phyloP scores from a whole-genome alignment of 2,888 invertebrate genomes.

The Heliconius erato region DNA sequence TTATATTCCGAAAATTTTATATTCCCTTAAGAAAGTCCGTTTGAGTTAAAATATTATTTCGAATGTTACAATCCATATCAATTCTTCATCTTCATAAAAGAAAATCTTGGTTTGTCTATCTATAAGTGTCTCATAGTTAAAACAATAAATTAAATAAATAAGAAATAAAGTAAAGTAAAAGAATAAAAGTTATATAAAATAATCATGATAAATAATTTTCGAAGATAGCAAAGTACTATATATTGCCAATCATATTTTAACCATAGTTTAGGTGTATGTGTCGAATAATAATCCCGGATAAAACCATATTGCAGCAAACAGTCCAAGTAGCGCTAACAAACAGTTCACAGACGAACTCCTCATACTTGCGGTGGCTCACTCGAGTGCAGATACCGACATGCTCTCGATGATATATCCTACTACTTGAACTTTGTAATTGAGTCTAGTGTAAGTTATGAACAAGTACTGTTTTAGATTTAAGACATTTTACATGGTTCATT shows the following conservation, averaged over 20 bases:
- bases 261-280: neutral
- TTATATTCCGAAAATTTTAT: too few species aligned
- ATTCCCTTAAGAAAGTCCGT: too few species aligned
- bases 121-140: too few species aligned
- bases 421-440: neutral
- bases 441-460: neutral
- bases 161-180: too few species aligned
- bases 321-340: slow-evolving; percentile 6
- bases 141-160: too few species aligned
- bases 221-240: neutral
- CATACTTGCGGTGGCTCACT: slow-evolving; percentile 1
- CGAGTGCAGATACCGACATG: neutral
- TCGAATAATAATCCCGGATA: neutral
- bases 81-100: too few species aligned
- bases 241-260: neutral
- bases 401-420: neutral
- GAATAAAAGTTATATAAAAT: too few species aligned
- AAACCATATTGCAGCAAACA: neutral
- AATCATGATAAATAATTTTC: too few species aligned
- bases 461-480: neutral
- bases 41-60: too few species aligned
- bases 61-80: too few species aligned
- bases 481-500: neutral
- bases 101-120: too few species aligned
- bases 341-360: slow-evolving; percentile 20